Evolutionary conservation across 2,113 vertebrate genomes (phyloP).

Genomic region (Rafetus swinhoei): DNA sequence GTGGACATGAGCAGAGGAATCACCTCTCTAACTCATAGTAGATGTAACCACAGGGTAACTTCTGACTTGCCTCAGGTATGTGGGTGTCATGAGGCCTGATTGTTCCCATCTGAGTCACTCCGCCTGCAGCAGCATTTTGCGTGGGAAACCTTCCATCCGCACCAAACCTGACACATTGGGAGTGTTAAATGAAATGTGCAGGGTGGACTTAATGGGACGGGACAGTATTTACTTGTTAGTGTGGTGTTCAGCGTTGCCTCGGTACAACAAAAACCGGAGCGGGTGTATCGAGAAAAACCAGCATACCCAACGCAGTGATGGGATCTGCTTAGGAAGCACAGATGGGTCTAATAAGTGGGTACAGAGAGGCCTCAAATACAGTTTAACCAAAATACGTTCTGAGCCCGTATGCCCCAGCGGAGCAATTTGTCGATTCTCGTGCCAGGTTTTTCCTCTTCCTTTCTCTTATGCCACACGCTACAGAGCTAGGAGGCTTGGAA

Average conservation of each 20-base stretch:
- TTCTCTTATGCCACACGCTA: neutral
- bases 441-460: slow-evolving; percentile 8
- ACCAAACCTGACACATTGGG: neutral
- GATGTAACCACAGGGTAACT: neutral
- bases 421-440: neutral
- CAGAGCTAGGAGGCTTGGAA: neutral
- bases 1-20: neutral
- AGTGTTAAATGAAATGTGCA: neutral
- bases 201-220: neutral
- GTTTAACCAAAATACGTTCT: neutral
- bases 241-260: neutral
- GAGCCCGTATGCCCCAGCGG: neutral
- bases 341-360: neutral
- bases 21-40: neutral
- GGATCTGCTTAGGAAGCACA: slow-evolving; percentile 22
- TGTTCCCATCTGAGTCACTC: neutral
- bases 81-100: neutral
- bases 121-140: neutral
- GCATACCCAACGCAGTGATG: slow-evolving; percentile 8
- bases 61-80: neutral
- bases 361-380: neutral
- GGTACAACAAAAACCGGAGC: slow-evolving; percentile 16
- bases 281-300: slow-evolving; percentile 3
- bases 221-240: neutral
- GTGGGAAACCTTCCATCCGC: neutral